Base-by-base conservation (phyloP, 2,113 vertebrate species). In the Psophia crepitans region DNA sequence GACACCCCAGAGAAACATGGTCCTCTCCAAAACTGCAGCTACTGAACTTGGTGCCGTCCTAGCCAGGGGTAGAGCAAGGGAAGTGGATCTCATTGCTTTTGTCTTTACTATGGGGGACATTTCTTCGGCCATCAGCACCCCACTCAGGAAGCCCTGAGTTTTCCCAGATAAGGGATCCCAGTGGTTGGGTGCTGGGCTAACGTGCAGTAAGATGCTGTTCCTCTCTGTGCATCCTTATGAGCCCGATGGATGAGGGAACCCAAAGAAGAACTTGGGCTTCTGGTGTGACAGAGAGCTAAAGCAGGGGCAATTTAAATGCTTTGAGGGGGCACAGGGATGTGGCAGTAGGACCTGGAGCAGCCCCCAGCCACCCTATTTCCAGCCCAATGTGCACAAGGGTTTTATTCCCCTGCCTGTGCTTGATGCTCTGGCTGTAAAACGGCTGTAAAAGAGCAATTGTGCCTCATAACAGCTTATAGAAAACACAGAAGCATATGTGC, bases 401-500 rank as follows among this genome's bases (percentile, higher is more conserved):
- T 84, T 95, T 95, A 84, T 90, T 92, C 46, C 49, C 73, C 56
- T 7, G 56, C 60, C 39, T 80, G 35, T 27, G 32, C 83, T 94
- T 65, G 64, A 60, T 49, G 51, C 21, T 84, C 28, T 73, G 92
- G 46, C 82, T 86, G 78, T 90, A 79, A 96, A 96, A 82, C 1
- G n/a, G 73, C 70, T 80, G 79, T 96, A 90, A 91, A 89, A 69
- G 46, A 95, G 73, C 83, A 95, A 93, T 35, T 70, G 58, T 80
- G 83, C 79, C 37, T 73, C 33, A 3, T 87, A 86, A 84, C 0
- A 1, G 75, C 93, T 85, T 90, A 65, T 12, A 84, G 95, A 74
- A 64, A 94, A 58, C 66, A 68, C 66, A 86, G 92, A 81, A 79
- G 58, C 92, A 89, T 95, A 94, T 95, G 82, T 87, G 95, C 87